Percentiles rank a stretch among this genome's conserved stretches.
phyloP scores from a whole-genome alignment of 2,888 invertebrate species.

The Drosophila anomelani region DNA sequence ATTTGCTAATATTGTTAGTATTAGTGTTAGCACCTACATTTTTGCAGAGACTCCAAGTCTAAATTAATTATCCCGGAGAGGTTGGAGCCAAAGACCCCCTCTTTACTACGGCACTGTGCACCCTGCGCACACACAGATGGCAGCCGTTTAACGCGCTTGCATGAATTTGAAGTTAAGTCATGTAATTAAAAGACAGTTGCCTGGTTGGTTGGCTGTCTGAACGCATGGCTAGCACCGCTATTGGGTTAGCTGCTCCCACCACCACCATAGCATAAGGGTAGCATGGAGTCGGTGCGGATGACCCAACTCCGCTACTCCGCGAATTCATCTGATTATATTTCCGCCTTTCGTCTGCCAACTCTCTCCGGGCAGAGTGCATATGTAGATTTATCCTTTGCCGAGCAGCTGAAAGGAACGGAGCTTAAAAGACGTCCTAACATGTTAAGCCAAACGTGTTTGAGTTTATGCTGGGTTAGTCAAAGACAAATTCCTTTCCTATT shows the following conservation, averaged over 20 bases:
- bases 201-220: constrained; percentile 36
- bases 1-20: no score
- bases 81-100: background rate
- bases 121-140: constrained; percentile 8
- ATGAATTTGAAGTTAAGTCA: constrained; percentile 58
- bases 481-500: constrained; percentile 63
- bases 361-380: constrained; percentile 38
- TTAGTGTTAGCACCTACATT: no score
- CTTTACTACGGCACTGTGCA: constrained; percentile 4
- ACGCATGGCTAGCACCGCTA: constrained; percentile 29
- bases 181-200: constrained; percentile 75
- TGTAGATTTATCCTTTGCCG: constrained; percentile 46
- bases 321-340: constrained; percentile 56
- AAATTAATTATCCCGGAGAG: constrained; percentile 1
- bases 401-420: constrained; percentile 37
- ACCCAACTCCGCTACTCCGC: constrained; percentile 5
- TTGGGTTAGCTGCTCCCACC: constrained; percentile 10
- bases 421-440: constrained; percentile 65
- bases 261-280: constrained; percentile 31
- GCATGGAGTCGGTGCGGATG: constrained; percentile 32
- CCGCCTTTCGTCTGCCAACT: constrained; percentile 50
- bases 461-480: constrained; percentile 75
- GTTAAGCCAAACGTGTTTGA: constrained; percentile 74
- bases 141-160: constrained; percentile 55
- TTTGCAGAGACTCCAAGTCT: background rate